Base-by-base conservation (phyloP, 2,888 invertebrate genomes). In the Lasioglossum oenotherae region DNA sequence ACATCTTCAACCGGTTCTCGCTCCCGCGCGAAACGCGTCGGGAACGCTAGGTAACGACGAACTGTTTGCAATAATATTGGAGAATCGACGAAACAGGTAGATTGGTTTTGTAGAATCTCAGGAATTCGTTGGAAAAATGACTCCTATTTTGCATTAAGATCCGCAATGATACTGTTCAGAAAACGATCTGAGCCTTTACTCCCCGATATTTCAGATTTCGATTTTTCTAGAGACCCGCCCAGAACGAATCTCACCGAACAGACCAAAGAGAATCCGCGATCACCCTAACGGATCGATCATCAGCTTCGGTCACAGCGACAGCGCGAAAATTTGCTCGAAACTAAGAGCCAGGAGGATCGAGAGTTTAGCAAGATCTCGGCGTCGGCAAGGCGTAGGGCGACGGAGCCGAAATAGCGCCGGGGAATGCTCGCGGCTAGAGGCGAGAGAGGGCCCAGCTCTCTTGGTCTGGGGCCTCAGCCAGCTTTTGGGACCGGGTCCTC, bases 371-470 rank as follows among this genome's bases (percentile, higher is more conserved):
- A 82, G 87, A 90, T 90, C 88, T 88, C 78, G 85, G 88, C 83
- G 86, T 87, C 83, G 86, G 82, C 80, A 85, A 82, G 80, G 85
- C 75, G 87, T 83, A 83, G 84, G 73, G 78, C 79, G 78, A 80
- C 60, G 60, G 74, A 74, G 88, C 73, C 82, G 88, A 89, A 90
- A 90, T 88, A 91, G 90, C 88, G 80, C 57, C 81, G 86, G 89
- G 86, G 91, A 91, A 90, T 91, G 90, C 90, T 91, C 88, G 89
- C 89, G 90, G 90, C 90, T 91, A 89, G 91, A 90, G 83, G 90
- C 85, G 84, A 87, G 86, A 78, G 79, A 88, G 84, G 74, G 82
- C 73, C 84, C 46, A 23, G 35, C 31, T 53, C 67, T 53, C 60
- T 14, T 64, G 60, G 60, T 31, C 60, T 31, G 60, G 60, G 19